These are phyloP conservation scores for Rhinogobio ventralis DNA, from an alignment of 2,797 vertebrate species.

Conservation along the genomic window DNA sequence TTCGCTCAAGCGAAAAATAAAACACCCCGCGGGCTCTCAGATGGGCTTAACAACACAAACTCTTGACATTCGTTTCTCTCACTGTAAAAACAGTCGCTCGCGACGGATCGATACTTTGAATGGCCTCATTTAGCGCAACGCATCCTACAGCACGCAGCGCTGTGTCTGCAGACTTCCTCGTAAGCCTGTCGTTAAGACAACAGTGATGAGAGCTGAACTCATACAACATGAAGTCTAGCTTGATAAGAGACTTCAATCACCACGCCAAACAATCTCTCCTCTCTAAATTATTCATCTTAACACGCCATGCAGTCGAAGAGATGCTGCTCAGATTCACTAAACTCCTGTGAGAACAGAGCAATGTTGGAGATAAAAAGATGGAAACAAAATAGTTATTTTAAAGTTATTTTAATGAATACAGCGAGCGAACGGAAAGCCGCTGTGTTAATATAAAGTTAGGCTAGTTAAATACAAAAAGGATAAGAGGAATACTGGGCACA, in stretches of 20 bases:
- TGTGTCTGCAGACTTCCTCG: conserved; percentile 64
- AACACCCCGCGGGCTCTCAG: conserved; percentile 17
- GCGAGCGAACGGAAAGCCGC: background rate
- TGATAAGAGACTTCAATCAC: conserved; percentile 81
- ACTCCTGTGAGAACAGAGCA: conserved; percentile 9
- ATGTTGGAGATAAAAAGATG: background rate
- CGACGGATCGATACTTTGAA: conserved; percentile 40
- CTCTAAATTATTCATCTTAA: conserved; percentile 84
- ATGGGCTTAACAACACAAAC: conserved; percentile 34
- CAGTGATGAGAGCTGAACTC: conserved; percentile 76
- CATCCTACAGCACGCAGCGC: background rate
- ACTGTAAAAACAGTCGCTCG: conserved; percentile 30
- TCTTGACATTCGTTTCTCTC: conserved; percentile 17
- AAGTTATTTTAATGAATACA: conserved; percentile 12
- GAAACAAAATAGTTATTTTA: background rate
- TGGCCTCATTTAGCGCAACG: conserved; percentile 17
- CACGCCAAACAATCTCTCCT: conserved; percentile 67
- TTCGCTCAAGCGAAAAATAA: conserved; percentile 14
- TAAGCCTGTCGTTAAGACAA: conserved; percentile 65
- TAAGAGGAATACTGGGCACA: background rate
- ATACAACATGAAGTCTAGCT: conserved; percentile 77
- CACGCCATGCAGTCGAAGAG: conserved; percentile 71
- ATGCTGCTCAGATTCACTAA: conserved; percentile 55
- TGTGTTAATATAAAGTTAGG: background rate
- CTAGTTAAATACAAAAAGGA: background rate